These are phyloP conservation scores for Acanthosepion pharaonis DNA, from an alignment of 2,888 invertebrate genomes.

Conservation along the genomic window DNA sequence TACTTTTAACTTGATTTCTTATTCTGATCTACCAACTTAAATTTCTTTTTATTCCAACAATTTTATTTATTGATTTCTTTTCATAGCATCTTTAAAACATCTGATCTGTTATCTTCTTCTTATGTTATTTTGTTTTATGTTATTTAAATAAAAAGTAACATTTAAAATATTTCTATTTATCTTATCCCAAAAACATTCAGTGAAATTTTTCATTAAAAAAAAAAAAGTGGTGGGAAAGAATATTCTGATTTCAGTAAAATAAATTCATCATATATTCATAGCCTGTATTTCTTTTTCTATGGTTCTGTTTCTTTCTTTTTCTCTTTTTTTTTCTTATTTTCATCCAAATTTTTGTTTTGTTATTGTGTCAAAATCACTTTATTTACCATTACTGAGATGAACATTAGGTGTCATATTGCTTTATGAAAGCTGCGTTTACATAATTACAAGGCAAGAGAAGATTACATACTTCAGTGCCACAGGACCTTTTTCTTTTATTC, in stretches of 20 bases:
- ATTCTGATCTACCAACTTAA: too few species aligned
- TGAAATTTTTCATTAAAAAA: neutral
- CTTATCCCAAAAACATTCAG: neutral
- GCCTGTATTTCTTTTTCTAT: neutral
- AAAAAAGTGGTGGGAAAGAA: neutral
- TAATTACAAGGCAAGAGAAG: neutral
- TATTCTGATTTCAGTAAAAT: neutral
- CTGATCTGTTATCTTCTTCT: too few species aligned
- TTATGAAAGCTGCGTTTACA: neutral
- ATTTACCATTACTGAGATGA: neutral
- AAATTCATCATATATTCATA: neutral
- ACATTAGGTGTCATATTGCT: neutral
- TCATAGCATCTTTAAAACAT: too few species aligned
- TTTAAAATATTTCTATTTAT: neutral
- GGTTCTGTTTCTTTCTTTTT: neutral
- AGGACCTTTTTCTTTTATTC: neutral
- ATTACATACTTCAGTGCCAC: neutral
- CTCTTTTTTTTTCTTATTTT: neutral
- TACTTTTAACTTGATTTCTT: too few species aligned
- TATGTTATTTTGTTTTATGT: neutral
- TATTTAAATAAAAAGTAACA: neutral
- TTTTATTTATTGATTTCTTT: too few species aligned
- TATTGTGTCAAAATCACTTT: neutral
- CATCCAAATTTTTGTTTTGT: neutral
- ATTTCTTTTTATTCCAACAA: too few species aligned